Conservation (phyloP, 2,888 invertebrate genomes). For the Argyresthia goedartella region DNA sequence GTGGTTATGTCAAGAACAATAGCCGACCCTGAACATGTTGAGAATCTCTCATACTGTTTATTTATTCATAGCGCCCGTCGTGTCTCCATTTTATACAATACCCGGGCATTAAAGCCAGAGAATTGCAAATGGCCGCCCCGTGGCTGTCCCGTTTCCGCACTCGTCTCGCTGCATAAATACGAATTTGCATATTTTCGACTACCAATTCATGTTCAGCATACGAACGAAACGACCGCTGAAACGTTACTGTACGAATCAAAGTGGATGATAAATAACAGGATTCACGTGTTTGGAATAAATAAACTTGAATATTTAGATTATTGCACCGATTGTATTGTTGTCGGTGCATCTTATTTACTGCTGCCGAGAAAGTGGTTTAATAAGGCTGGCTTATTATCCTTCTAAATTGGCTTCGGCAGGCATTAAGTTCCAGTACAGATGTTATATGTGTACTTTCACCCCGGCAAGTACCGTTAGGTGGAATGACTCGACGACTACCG, state of each 20-base stretch:
- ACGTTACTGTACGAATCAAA: slow-evolving; percentile 6
- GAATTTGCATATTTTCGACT: slow-evolving; percentile 46
- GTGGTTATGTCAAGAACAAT: slow-evolving; percentile 59
- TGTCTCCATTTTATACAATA: slow-evolving; percentile 32
- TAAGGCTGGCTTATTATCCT: too few species aligned
- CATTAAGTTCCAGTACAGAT: background rate
- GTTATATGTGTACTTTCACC: slow-evolving; percentile 56
- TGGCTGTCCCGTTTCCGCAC: slow-evolving; percentile 48
- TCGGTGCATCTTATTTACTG: too few species aligned
- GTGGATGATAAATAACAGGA: slow-evolving; percentile 6
- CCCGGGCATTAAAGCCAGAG: slow-evolving; percentile 39
- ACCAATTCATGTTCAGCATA: slow-evolving; percentile 21
- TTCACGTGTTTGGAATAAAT: slow-evolving; percentile 1
- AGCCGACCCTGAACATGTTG: slow-evolving; percentile 52
- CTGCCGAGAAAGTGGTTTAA: too few species aligned
- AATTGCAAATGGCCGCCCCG: slow-evolving; percentile 41
- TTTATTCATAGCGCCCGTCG: slow-evolving; percentile 46
- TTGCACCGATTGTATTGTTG: slow-evolving; percentile 14
- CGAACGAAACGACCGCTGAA: slow-evolving; percentile 16
- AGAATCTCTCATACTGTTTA: slow-evolving; percentile 39
- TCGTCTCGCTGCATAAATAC: slow-evolving; percentile 35
- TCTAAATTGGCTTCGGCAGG: background rate
- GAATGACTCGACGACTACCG: background rate
- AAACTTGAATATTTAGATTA: background rate
- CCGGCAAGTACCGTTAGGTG: slow-evolving; percentile 42